These are phyloP conservation scores for Uloborus diversus DNA, from an alignment of 1,140 invertebrate species.

Conservation along the genomic window DNA sequence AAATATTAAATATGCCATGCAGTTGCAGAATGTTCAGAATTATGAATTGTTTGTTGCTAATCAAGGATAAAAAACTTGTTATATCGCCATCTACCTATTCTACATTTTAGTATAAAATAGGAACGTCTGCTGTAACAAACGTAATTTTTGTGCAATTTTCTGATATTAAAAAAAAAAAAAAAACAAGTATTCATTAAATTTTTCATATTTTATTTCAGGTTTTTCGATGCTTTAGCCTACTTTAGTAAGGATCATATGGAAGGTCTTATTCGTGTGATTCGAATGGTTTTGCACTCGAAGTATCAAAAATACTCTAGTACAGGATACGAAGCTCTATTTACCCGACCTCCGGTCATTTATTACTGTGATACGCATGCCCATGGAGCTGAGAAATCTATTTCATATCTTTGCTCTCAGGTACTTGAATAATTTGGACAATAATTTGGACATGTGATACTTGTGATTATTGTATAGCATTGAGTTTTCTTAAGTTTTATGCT, in stretches of 20 bases:
- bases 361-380: conserved; percentile 78
- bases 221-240: conserved; percentile 75
- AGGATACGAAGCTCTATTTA: conserved; percentile 78
- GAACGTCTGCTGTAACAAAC: too few relatives aligned
- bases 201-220: conserved; percentile 64
- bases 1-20: too few relatives aligned
- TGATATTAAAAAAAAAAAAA: too few relatives aligned
- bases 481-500: not conserved
- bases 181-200: too few relatives aligned
- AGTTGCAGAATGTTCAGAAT: too few relatives aligned
- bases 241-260: conserved; percentile 82
- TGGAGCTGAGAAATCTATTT: conserved; percentile 78
- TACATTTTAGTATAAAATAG: too few relatives aligned
- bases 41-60: too few relatives aligned
- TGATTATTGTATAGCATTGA: not conserved
- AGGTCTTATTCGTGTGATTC: conserved; percentile 78
- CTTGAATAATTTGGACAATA: conserved; percentile 57
- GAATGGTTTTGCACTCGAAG: conserved; percentile 80
- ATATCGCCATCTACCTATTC: too few relatives aligned
- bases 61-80: too few relatives aligned
- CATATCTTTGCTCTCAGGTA: conserved; percentile 73
- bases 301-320: conserved; percentile 84
- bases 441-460: not conserved
- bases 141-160: too few relatives aligned
- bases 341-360: conserved; percentile 81